Conservation (phyloP, 2,888 invertebrate genomes). For the Emmelina monodactyla region DNA sequence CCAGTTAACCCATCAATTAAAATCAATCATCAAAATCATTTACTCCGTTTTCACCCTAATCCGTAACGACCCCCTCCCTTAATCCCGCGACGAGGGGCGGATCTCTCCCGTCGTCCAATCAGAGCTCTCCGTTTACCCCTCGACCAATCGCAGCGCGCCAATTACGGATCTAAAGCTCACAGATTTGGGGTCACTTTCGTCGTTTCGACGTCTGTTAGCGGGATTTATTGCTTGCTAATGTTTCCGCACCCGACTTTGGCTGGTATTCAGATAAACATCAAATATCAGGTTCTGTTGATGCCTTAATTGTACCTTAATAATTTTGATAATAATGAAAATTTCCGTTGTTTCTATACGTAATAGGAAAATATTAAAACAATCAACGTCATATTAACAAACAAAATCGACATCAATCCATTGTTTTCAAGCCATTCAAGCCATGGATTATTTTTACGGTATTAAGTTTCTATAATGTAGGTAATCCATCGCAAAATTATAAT, state of each 20-base stretch:
- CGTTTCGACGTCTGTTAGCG: neutral
- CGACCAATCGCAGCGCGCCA: conserved; percentile 38
- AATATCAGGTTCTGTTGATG: no score
- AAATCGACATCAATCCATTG: no score
- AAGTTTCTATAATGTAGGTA: no score
- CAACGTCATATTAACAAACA: no score
- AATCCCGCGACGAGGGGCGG: conserved; percentile 34
- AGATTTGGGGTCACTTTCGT: conserved; percentile 52
- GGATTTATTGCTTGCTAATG: neutral
- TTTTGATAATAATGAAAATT: no score
- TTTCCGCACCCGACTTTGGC: neutral
- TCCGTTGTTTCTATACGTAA: no score
- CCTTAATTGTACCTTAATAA: no score
- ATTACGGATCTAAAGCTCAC: conserved; percentile 48
- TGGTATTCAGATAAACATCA: neutral
- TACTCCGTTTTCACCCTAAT: conserved; percentile 16
- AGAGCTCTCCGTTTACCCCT: conserved; percentile 18
- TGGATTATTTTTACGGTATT: no score
- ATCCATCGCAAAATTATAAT: no score
- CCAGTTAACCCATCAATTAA: no score
- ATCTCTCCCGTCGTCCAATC: conserved; percentile 29
- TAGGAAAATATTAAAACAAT: no score
- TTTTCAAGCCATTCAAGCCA: no score
- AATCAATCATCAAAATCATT: conserved; percentile 29
- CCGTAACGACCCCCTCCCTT: conserved; percentile 24